Base-by-base conservation (phyloP, 2,888 invertebrate genomes). In the Blomia tropicalis region DNA sequence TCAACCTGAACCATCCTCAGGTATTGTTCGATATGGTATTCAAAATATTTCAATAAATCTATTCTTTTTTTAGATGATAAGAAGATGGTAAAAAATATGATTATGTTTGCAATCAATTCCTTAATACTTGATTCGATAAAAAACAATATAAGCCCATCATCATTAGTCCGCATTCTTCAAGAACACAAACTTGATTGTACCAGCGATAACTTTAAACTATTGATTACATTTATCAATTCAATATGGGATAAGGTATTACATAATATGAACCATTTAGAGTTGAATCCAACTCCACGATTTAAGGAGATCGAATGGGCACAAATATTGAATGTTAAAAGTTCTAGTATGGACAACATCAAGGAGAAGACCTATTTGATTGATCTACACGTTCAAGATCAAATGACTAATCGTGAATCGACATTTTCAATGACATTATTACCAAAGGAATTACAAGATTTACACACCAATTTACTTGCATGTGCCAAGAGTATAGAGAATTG, bases 251-350 rank as follows among this genome's bases (percentile, higher is more conserved):
- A 56, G 23, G 25, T 56, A 25, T 36, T 19, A n/a, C 56, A 56
- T 22, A 56, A 56, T 11, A 31, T 56, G 14, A 30, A 4, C 2
- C 25, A 58, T 3, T 19, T 41, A 5, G 59, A 58, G 25, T 29
- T 58, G 4, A 2, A 53, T 22, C 41, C 59, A 27, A 11, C 25
- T 3, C 4, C 22, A n/a, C n/a, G 29, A 36, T 59, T 53, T 27
- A 22, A 23, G 17, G 32, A 29, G 11, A 14, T 22, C 1, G 56
- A 56, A 25, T 56, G 56, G 56, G 22, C 56, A 32, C 56, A 56
- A 22, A 36, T 56, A 22, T 56, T 56, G 31, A 30, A 56, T 36
- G 14, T 56, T 19, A 56, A 56, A 56, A 56, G 56, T 25, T 56
- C 56, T 11, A 56, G 29, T 23, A 29, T 2, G 2, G 56, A 56